Evolutionary conservation across 2,888 invertebrate species (phyloP).

Genomic region (Seira musarum): DNA sequence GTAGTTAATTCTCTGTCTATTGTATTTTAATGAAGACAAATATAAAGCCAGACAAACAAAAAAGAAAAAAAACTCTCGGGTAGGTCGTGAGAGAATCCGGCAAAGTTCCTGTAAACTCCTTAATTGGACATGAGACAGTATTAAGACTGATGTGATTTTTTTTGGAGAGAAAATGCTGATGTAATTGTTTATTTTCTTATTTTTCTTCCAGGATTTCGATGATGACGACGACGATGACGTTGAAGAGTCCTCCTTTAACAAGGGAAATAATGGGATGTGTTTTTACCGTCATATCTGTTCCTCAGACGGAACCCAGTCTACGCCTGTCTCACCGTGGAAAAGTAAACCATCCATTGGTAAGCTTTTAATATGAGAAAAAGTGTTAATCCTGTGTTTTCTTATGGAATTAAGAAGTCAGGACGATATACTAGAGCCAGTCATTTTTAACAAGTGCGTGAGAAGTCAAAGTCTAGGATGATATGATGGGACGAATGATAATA

Average conservation of each 20-base stretch:
- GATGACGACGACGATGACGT: conserved; percentile 67
- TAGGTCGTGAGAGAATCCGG: background rate
- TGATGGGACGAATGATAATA: background rate
- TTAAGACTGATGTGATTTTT: background rate
- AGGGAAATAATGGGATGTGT: conserved; percentile 58
- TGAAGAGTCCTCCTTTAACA: conserved; percentile 60
- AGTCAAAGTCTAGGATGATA: background rate
- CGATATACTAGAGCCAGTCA: background rate
- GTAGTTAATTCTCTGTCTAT: background rate
- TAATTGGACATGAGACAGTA: background rate
- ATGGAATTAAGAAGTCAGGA: conserved; percentile 13
- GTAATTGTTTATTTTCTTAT: conserved; percentile 16
- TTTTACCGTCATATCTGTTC: conserved; percentile 69
- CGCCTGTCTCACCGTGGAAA: conserved; percentile 67
- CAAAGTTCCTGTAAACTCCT: background rate
- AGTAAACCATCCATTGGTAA: conserved; percentile 59
- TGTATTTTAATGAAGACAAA: conserved; percentile 1
- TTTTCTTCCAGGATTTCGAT: conserved; percentile 58
- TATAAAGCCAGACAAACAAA: background rate
- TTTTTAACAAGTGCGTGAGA: conserved; percentile 38
- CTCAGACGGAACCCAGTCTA: conserved; percentile 67
- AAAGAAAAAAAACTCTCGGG: background rate
- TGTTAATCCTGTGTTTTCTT: conserved; percentile 17
- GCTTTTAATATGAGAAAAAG: conserved; percentile 3
- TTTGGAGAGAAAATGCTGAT: background rate